phyloP scores from a whole-genome alignment of 2,113 vertebrate species.

The Tragulus kanchil region DNA sequence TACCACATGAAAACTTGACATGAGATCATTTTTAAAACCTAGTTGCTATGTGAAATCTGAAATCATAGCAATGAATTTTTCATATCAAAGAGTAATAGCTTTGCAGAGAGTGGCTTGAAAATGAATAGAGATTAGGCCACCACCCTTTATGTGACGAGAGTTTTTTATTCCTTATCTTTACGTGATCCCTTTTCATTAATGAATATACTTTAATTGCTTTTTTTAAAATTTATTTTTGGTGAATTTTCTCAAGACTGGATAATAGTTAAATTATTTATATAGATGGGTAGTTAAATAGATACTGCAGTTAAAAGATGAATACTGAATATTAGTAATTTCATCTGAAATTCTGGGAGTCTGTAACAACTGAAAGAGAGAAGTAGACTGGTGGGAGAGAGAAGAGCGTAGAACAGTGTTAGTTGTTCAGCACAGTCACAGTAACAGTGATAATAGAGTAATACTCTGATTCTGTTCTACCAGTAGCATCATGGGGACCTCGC shows the following conservation, averaged over 20 bases:
- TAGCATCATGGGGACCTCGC: background rate
- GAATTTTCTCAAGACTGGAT: background rate
- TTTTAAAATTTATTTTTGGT: background rate
- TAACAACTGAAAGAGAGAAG: background rate
- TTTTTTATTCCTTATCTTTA: background rate
- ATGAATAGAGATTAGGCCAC: background rate
- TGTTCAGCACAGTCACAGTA: background rate
- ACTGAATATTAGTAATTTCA: background rate
- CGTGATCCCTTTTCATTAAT: background rate
- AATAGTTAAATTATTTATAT: background rate
- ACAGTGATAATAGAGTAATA: background rate
- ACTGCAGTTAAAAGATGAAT: background rate
- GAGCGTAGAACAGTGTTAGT: background rate
- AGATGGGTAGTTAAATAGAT: background rate
- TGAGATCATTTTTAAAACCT: background rate
- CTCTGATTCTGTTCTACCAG: background rate
- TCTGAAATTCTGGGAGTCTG: background rate
- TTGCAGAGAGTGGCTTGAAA: background rate
- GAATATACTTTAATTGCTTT: background rate
- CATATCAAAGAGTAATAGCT: background rate
- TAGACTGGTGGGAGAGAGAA: background rate
- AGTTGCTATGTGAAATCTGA: background rate
- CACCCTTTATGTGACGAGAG: background rate
- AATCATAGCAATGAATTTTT: background rate
- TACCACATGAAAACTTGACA: background rate